Evolutionary conservation across 2,113 vertebrate species (phyloP), one percentile per base, ranked within the genome.

Genomic region (Leucopternis melanops): DNA sequence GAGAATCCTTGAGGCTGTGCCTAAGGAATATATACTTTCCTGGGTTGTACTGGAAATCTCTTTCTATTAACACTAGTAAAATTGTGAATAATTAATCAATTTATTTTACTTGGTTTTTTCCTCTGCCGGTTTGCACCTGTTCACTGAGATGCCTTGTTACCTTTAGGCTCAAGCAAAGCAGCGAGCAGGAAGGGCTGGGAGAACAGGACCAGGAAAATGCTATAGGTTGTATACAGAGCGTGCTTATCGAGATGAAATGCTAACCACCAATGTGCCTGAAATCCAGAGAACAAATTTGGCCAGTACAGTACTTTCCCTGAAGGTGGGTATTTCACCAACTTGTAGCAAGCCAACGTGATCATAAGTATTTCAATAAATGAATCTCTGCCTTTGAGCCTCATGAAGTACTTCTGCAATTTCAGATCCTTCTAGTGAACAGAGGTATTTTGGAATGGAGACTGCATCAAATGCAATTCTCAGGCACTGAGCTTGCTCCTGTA

Each of bases 201-300:
- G 99, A 72, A 99, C 99, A 0, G 99, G 99, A 9, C 99, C 99
- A 0, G 99, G 99, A 13, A 99, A 99, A 57, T 99, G 98, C 95
- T 99, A 99, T 85, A 97, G 99, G 61, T 97, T 99, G 0, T 99
- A 99, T 91, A 99, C 99, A 0, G 99, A 99, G 87, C 98, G 99
- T n/a, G 99, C 99, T 11, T 99, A 99, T 88, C 98, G 99, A 52
- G 99, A 99, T 65, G 99, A 99, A 95, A 99, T 99, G 99, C 96
- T 99, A 12, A 99, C 99, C 63, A 99, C 99, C 92, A 99, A 99
- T 0, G 99, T 99, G 58, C 99, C 99, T 3, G 99, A 99, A 96
- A 99, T 99, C 97, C 99, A 99, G 98, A 99, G 99, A 86, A 99
- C 99, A 74, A 99, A 99, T 97, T 5, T 99, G 97, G 99, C 99